Evolutionary conservation across 1,140 invertebrate genomes (phyloP), one percentile per base, ranked within the genome.

Genomic region (Gryon sp.): DNA sequence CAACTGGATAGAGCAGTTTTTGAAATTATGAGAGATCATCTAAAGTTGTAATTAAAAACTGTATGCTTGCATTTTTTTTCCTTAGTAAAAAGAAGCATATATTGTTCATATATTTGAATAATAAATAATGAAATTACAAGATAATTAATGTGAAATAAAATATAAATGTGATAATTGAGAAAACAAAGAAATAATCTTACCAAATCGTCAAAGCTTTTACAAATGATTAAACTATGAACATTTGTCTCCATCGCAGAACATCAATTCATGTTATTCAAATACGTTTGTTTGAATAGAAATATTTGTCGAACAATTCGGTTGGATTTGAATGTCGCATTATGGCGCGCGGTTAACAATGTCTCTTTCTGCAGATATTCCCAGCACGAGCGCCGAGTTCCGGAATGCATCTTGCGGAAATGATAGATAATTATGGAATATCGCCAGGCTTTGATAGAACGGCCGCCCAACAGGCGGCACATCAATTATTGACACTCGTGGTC

Each of bases 401-500:
- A 36, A 22, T 14, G 12, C 76, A 76, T 65, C 53, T 84, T 24
- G 68, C 76, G 4, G 82, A 86, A 65, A 81, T 87, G 55, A 82
- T 69, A 41, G 77, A 84, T 45, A 82, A 83, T 80, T 83, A 84
- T 41, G 70, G 76, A 28, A 82, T 86, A 77, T 68, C 72, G 30
- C 63, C 81, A 59, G 94, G 93, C 0, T 75, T 89, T 2, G 91
- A 91, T 20, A 87, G 95, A 63, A 91, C 91, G 16, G 93, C 93
- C 2, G 82, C 79, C 9, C 80, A 89, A n/a, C 96, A 97, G 89
- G 95, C 94, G 1, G 91, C 90, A 4, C 95, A 92, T 88, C 96
- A 98, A 90, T 86, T 96, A 34, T 85, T 93, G 3, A 93, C 94
- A 1, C 88, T 97, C 4, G 88, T 86, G 2, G 83, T 94, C 3